phyloP scores from a whole-genome alignment of 2,797 vertebrate species.

The Ctenopoma multispine region DNA sequence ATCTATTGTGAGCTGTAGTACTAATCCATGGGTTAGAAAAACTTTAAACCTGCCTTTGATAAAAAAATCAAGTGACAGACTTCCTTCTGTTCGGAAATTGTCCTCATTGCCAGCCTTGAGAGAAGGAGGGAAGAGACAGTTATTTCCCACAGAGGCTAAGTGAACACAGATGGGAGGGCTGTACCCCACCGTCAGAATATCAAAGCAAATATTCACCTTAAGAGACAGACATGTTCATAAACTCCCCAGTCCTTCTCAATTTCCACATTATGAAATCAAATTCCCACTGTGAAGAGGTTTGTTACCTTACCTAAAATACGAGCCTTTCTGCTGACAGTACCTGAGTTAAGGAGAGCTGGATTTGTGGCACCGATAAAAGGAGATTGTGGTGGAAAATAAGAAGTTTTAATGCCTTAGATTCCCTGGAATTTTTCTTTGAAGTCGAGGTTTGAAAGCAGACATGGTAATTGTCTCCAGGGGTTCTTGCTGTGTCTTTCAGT shows the following conservation, averaged over 20 bases:
- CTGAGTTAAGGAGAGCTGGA: conserved; percentile 60
- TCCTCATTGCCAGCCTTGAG: conserved; percentile 44
- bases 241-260: conserved; percentile 70
- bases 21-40: conserved; percentile 59
- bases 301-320: conserved; percentile 63
- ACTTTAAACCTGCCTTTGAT: conserved; percentile 68
- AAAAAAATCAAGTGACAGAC: conserved; percentile 59
- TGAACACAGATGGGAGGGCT: conserved; percentile 81
- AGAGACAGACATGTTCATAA: conserved; percentile 78
- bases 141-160: conserved; percentile 76
- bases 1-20: conserved; percentile 46
- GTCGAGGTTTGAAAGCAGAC: conserved; percentile 70
- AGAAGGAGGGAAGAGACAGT: conserved; percentile 61
- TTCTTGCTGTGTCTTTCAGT: conserved; percentile 33
- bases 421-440: conserved; percentile 72
- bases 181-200: conserved; percentile 71
- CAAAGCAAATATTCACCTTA: conserved; percentile 82
- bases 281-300: conserved; percentile 63
- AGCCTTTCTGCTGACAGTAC: conserved; percentile 62
- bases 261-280: conserved; percentile 76
- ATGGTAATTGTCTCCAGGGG: conserved; percentile 78
- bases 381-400: conserved; percentile 71
- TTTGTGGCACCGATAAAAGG: conserved; percentile 72
- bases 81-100: conserved; percentile 50
- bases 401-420: conserved; percentile 77